A percentile compares a stretch with the other conserved stretches of the same genome.
phyloP scores from a whole-genome alignment of 92 coral and sea anemone genomes.

The Chrysogorgia sp. region DNA sequence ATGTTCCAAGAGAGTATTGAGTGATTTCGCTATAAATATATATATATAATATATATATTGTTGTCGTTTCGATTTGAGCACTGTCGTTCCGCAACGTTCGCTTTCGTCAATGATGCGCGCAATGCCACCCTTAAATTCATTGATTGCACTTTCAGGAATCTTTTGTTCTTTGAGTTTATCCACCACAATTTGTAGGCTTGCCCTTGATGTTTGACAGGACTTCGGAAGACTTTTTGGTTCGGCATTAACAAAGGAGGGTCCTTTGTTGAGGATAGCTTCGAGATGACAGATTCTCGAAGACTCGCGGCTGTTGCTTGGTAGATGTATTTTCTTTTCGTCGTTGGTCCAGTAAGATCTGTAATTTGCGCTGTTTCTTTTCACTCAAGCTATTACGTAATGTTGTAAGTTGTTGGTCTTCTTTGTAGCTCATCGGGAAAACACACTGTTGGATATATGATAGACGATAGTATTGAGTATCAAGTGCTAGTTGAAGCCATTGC shows the following conservation, averaged over 20 bases:
- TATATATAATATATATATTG: too few relatives aligned
- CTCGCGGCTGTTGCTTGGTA: slow-evolving; percentile 3
- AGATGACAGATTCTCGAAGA: slow-evolving; percentile 15
- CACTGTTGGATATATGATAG: slow-evolving; percentile 9
- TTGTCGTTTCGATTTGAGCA: too few relatives aligned
- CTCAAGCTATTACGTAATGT: not conserved
- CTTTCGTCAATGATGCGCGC: too few relatives aligned
- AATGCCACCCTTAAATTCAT: slow-evolving; percentile 35
- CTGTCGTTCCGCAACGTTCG: too few relatives aligned
- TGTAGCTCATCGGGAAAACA: slow-evolving; percentile 20
- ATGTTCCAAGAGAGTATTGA: too few relatives aligned
- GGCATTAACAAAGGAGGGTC: slow-evolving; percentile 43
- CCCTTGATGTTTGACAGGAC: slow-evolving; percentile 26
- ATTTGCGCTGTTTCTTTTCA: not conserved
- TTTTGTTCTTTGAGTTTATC: slow-evolving; percentile 26
- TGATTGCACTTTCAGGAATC: slow-evolving; percentile 13
- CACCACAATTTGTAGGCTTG: slow-evolving; percentile 32
- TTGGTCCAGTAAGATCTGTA: not conserved
- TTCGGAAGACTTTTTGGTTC: slow-evolving; percentile 26
- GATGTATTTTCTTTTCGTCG: not conserved
- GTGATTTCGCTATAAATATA: too few relatives aligned
- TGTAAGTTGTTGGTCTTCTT: slow-evolving; percentile 30
- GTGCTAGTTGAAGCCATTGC: slow-evolving; percentile 37
- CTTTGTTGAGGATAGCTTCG: slow-evolving; percentile 8
- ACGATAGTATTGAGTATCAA: slow-evolving; percentile 27